Conservation (phyloP, 2,888 invertebrate species). For the Asteroscopus sphinx region DNA sequence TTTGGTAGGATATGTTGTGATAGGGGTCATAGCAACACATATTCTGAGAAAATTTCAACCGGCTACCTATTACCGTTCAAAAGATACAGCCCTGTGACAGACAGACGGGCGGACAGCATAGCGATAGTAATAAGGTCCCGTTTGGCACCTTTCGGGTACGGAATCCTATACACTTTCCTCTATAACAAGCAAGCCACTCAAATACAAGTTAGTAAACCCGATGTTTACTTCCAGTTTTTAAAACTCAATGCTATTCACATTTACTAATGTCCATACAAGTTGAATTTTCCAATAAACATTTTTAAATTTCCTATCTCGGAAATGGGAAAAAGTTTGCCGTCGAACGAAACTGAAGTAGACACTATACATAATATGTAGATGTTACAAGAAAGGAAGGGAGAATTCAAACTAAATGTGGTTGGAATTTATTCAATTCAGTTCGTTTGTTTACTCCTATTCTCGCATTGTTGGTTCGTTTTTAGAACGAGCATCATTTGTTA, state of each 20-base stretch:
- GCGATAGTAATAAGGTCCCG: too few relatives aligned
- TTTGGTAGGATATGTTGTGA: too few relatives aligned
- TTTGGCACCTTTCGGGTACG: too few relatives aligned
- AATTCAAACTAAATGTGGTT: conserved; percentile 43
- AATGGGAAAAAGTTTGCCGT: conserved; percentile 59
- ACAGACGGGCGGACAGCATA: too few relatives aligned
- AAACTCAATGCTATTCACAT: conserved; percentile 31
- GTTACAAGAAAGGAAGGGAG: conserved; percentile 1
- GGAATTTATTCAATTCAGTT: conserved; percentile 42
- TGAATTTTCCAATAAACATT: conserved; percentile 58
- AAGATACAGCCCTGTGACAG: too few relatives aligned
- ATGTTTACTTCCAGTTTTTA: conserved; percentile 16
- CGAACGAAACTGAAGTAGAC: conserved; percentile 26
- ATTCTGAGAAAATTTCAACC: too few relatives aligned
- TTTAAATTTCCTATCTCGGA: conserved; percentile 53
- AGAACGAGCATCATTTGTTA: conserved; percentile 1
- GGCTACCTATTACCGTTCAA: too few relatives aligned
- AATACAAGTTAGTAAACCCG: conserved; percentile 5
- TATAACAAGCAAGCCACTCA: conserved; percentile 3
- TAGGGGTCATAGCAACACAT: too few relatives aligned
- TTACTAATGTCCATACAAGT: conserved; percentile 46
- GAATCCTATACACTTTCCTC: too few relatives aligned
- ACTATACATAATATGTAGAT: conserved; percentile 12
- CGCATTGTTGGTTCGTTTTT: conserved; percentile 1
- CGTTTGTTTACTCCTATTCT: conserved; percentile 18